A percentile compares a stretch with the other conserved stretches of the same genome.
Conservation (phyloP, 2,888 invertebrate species). For the Himalopsyche kuldschensis region DNA sequence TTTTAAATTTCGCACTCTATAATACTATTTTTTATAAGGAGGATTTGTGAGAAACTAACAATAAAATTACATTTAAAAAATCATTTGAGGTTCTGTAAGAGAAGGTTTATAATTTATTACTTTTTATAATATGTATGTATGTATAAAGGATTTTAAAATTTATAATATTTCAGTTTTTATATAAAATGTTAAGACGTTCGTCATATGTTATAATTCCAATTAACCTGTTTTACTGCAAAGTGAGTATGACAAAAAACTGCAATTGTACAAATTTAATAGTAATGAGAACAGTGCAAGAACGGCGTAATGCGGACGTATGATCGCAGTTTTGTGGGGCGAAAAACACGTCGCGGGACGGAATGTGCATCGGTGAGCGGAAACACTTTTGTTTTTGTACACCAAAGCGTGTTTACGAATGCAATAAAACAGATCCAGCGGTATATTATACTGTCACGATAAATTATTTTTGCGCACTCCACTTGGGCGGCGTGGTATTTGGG, state of each 20-base stretch:
- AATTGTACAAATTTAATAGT: neutral
- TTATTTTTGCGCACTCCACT: slow-evolving; percentile 28
- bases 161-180: no score
- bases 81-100: no score
- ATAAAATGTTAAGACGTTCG: no score
- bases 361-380: slow-evolving; percentile 26
- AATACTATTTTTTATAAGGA: no score
- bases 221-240: neutral
- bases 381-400: slow-evolving; percentile 20
- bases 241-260: neutral
- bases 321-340: neutral
- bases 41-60: no score
- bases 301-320: slow-evolving; percentile 6
- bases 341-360: neutral
- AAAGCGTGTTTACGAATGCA: slow-evolving; percentile 28
- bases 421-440: slow-evolving; percentile 26
- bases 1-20: no score
- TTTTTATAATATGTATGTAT: no score
- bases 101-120: no score
- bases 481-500: slow-evolving; percentile 1
- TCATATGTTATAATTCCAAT: no score
- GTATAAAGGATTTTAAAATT: no score
- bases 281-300: neutral
- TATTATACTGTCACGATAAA: slow-evolving; percentile 26
- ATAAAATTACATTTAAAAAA: no score